Conservation (phyloP, 2,888 invertebrate species). For the Cataglyphis cursor region DNA sequence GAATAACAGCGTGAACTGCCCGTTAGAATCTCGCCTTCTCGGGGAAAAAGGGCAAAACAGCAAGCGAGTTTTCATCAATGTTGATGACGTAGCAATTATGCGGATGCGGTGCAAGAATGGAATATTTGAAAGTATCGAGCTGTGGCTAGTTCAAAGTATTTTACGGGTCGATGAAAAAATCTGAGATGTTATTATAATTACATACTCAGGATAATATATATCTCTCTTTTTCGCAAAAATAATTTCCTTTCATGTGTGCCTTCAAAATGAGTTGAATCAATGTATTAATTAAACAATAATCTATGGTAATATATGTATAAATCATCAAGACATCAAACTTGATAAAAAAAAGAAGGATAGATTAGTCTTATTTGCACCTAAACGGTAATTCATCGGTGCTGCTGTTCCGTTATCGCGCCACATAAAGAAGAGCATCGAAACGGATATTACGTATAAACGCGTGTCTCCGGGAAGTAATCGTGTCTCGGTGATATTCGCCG, state of each 20-base stretch:
- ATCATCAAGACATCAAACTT: not conserved
- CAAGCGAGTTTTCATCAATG: not conserved
- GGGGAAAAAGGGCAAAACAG: slow-evolving; percentile 51
- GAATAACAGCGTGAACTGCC: slow-evolving; percentile 65
- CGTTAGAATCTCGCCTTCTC: slow-evolving; percentile 40
- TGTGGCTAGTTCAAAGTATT: not conserved
- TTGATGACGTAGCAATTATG: not conserved
- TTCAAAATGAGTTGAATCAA: not conserved
- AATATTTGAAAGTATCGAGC: not conserved
- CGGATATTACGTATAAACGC: not conserved
- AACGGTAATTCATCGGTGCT: not conserved
- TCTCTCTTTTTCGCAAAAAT: not conserved
- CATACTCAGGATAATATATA: not conserved
- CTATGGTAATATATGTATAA: not conserved
- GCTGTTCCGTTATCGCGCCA: slow-evolving; percentile 20
- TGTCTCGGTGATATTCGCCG: not conserved
- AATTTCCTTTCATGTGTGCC: not conserved
- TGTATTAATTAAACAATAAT: not conserved
- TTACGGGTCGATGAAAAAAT: not conserved
- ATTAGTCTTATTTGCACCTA: not conserved
- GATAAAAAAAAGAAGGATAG: not conserved
- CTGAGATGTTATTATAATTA: not conserved
- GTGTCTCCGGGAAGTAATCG: slow-evolving; percentile 5
- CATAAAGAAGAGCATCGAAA: slow-evolving; percentile 5
- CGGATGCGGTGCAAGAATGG: not conserved